phyloP scores from a whole-genome alignment of 2,113 vertebrate genomes.

The Aythya baeri region DNA sequence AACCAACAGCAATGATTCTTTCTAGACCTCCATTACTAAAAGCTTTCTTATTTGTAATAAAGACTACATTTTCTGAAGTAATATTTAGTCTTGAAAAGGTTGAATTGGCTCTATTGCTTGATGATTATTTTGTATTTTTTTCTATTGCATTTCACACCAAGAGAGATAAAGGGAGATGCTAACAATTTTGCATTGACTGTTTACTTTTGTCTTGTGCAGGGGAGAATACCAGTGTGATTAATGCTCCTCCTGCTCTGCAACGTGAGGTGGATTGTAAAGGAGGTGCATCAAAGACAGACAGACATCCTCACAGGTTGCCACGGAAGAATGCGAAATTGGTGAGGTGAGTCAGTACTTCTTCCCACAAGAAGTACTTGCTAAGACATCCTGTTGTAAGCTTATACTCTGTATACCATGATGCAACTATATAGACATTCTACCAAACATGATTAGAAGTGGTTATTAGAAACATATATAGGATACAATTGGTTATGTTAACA shows the following conservation, averaged over 20 bases:
- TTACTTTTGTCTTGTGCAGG: not conserved
- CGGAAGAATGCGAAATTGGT: not conserved
- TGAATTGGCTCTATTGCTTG: not conserved
- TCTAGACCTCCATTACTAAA: not conserved
- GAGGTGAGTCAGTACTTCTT: not conserved
- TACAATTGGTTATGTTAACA: not conserved
- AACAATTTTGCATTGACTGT: not conserved
- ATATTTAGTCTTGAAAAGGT: not conserved
- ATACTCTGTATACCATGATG: not conserved
- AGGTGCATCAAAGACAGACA: not conserved
- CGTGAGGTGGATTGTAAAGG: not conserved
- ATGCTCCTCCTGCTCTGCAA: not conserved
- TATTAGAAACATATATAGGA: not conserved
- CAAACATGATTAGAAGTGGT: not conserved
- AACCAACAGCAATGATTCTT: not conserved
- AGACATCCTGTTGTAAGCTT: not conserved
- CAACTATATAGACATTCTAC: not conserved
- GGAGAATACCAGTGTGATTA: not conserved
- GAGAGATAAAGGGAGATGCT: not conserved
- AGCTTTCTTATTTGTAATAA: not conserved
- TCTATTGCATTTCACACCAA: not conserved
- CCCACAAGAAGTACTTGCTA: not conserved
- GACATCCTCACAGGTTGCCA: not conserved
- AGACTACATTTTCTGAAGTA: not conserved
- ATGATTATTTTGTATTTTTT: not conserved